phyloP scores from a whole-genome alignment of 2,888 invertebrate genomes.

The Xylophagus ater region DNA sequence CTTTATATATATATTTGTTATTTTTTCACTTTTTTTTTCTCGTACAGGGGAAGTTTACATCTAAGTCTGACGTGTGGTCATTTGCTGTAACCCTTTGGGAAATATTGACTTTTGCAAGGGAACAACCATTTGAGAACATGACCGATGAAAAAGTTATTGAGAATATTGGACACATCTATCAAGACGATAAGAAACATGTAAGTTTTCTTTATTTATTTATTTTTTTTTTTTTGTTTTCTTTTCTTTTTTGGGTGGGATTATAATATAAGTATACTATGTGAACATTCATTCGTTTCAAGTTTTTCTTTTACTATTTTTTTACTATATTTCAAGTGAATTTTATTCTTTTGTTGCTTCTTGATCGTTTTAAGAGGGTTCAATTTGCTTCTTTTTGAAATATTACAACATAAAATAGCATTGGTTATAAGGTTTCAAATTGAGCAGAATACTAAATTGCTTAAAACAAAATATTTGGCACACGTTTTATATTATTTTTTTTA shows the following conservation, averaged over 20 bases:
- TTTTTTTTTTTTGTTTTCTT: neutral
- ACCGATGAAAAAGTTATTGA: conserved; percentile 73
- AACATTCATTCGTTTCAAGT: too few relatives aligned
- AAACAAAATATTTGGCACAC: too few relatives aligned
- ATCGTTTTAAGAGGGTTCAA: too few relatives aligned
- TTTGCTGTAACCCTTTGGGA: conserved; percentile 84
- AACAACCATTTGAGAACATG: conserved; percentile 70
- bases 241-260: too few relatives aligned
- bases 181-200: conserved; percentile 60
- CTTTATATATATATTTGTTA: conserved; percentile 15
- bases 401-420: too few relatives aligned
- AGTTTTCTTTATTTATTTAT: conserved; percentile 26
- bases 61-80: conserved; percentile 80
- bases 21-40: conserved; percentile 13
- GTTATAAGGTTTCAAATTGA: too few relatives aligned
- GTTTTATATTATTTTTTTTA: too few relatives aligned
- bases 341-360: too few relatives aligned
- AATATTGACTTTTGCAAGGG: conserved; percentile 68
- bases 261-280: neutral
- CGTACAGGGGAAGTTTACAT: conserved; percentile 64
- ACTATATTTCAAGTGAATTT: neutral
- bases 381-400: too few relatives aligned
- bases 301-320: neutral
- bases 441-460: too few relatives aligned
- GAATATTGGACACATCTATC: conserved; percentile 68